A percentile compares a stretch with the other conserved stretches of the same genome.
These are phyloP conservation scores for Melanerpes aurifrons DNA, from an alignment of 2,113 vertebrate species.

Conservation along the genomic window DNA sequence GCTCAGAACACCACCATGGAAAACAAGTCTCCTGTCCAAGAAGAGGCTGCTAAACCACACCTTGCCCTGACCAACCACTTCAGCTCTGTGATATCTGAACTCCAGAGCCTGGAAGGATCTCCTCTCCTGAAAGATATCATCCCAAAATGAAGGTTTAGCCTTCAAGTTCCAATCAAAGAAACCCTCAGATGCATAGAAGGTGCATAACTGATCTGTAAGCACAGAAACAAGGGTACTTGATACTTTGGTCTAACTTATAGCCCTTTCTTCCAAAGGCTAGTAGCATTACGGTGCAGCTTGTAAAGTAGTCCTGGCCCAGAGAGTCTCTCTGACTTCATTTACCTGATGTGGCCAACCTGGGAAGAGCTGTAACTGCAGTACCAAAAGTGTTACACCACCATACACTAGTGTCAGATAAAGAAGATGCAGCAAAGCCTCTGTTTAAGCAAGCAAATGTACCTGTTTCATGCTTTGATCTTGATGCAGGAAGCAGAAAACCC, in stretches of 20 bases:
- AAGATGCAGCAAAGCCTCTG: not conserved
- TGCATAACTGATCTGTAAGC: not conserved
- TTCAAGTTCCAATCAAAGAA: not conserved
- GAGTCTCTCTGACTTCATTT: not conserved
- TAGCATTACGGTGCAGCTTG: not conserved
- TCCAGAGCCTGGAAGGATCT: not conserved
- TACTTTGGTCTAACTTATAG: not conserved
- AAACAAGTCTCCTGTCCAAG: not conserved
- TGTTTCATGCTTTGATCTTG: not conserved
- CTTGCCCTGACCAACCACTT: not conserved
- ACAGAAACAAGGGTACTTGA: not conserved
- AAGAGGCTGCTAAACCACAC: not conserved
- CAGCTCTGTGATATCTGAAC: accelerated
- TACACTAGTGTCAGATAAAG: not conserved
- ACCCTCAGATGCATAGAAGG: not conserved
- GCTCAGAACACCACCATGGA: not conserved
- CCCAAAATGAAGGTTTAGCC: not conserved
- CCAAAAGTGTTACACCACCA: not conserved
- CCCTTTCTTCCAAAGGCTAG: not conserved
- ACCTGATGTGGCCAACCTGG: accelerated
- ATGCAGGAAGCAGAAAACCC: not conserved
- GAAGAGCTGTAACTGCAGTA: not conserved
- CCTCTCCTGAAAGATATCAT: not conserved
- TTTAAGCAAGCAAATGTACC: not conserved
- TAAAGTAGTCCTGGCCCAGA: not conserved